A percentile compares a stretch with the other conserved stretches of the same genome.
phyloP scores from a whole-genome alignment of 2,888 invertebrate species.

The Dynastes maya region DNA sequence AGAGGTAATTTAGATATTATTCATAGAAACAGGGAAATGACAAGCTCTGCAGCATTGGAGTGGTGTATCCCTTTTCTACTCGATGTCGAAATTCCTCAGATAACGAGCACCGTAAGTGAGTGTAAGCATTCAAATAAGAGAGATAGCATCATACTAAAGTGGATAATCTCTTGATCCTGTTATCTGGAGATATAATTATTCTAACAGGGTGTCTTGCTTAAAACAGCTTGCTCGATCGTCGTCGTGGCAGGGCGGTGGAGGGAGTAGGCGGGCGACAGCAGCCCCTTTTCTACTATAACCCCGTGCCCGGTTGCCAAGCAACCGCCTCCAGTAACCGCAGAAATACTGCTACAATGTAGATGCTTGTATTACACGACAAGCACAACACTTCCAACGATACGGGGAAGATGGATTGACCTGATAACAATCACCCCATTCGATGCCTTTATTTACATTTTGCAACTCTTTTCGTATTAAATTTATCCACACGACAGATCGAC shows the following conservation, averaged over 20 bases:
- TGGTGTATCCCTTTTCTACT: constrained; percentile 42
- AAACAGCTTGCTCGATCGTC: constrained; percentile 70
- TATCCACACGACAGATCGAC: constrained; percentile 47
- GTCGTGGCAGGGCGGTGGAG: constrained; percentile 52
- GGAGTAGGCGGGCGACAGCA: constrained; percentile 56
- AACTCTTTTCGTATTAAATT: constrained; percentile 61
- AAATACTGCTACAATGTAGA: constrained; percentile 71
- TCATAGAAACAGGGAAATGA: constrained; percentile 57
- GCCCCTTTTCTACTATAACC: constrained; percentile 57
- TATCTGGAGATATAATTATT: constrained; percentile 72
- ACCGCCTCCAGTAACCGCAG: constrained; percentile 70
- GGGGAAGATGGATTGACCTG: constrained; percentile 68
- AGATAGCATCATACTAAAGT: constrained; percentile 69
- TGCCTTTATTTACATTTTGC: constrained; percentile 61
- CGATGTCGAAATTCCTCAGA: constrained; percentile 62
- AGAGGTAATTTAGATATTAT: constrained; percentile 62
- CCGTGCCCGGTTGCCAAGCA: constrained; percentile 67
- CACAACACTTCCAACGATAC: constrained; percentile 68
- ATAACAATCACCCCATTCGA: constrained; percentile 65
- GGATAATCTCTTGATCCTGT: constrained; percentile 72
- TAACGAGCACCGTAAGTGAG: constrained; percentile 59
- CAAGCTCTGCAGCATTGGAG: constrained; percentile 40
- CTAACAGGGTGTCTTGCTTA: constrained; percentile 71
- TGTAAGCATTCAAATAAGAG: constrained; percentile 62
- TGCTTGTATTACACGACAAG: constrained; percentile 71